Evolutionary conservation across 2,888 invertebrate species (phyloP).

Genomic region (Sepioteuthis lessoniana): DNA sequence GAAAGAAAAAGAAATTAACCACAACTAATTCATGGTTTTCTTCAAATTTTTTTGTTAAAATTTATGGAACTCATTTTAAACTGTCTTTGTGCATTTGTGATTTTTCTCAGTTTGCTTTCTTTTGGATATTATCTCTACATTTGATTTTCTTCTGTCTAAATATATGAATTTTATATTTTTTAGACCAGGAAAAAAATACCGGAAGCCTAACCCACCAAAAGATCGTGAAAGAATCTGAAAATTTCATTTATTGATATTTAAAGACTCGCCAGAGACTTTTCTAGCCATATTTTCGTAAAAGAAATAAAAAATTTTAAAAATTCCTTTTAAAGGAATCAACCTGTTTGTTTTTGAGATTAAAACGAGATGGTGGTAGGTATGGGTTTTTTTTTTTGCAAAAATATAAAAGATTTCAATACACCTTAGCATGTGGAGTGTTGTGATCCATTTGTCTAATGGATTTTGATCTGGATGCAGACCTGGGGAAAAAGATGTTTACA

Average conservation of each 20-base stretch:
- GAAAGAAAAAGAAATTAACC: too few species aligned
- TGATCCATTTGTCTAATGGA: too few species aligned
- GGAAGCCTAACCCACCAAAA: conserved; percentile 56
- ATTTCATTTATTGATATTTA: neutral
- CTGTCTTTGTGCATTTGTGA: too few species aligned
- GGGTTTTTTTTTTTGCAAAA: too few species aligned
- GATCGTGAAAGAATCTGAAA: conserved; percentile 54
- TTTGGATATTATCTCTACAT: conserved; percentile 6
- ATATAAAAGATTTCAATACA: too few species aligned
- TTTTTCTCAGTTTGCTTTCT: neutral
- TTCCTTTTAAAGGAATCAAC: neutral
- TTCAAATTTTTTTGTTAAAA: too few species aligned
- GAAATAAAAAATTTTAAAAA: neutral
- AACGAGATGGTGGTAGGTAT: neutral
- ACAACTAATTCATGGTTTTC: too few species aligned
- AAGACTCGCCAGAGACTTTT: neutral
- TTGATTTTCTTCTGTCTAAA: neutral
- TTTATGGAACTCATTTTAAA: too few species aligned
- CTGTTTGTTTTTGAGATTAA: neutral
- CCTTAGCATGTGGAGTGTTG: too few species aligned
- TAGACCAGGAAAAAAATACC: conserved; percentile 58
- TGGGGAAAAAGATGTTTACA: too few species aligned
- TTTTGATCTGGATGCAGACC: too few species aligned
- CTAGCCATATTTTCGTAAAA: neutral
- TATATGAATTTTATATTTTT: conserved; percentile 38